Evolutionary conservation across 2,888 invertebrate species (phyloP), one percentile per base, ranked within the genome.

Genomic region (Dorcus parallelipipedus): DNA sequence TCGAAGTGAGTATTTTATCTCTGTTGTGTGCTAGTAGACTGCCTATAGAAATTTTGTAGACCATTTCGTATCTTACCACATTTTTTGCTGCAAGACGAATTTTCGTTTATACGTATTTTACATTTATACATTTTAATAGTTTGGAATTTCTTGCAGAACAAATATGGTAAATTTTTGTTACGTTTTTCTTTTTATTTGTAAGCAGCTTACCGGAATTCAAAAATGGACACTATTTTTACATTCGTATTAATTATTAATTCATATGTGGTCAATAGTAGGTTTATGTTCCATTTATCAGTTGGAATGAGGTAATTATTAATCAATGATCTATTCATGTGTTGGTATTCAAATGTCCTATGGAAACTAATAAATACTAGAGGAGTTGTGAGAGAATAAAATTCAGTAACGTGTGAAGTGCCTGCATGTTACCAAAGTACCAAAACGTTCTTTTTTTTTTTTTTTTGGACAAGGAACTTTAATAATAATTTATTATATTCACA

Each of bases 1-100:
- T 77, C 84, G 83, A 84, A 85, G 86, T 86, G 85, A 86, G 86
- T 86, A 86, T 83, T 81, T 78, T 82, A n/a, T 82, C 81, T 81
- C 78, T 83, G 82, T 83, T 83, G 76, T 79, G 77, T 79, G 78
- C 75, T 73, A 69, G 70, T 73, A 75, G 73, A 59, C 62, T 62
- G 61, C 63, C 61, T 54, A 61, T 68, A 67, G 64, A 63, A 68
- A 67, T 71, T 69, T 71, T 71, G 72, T 75, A 74, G 74, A 73
- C 64, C 58, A 59, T 67, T 41, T 59, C 64, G 58, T 67, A 33
- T 5, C 26, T 33, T 33, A 33, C 69, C 65, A 62, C 66, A 66
- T 69, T 70, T 33, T 67, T 68, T 67, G 59, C 60, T 59, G 58
- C 57, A 60, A 33, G 26, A 61, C 23, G 53, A 62, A 58, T 62